These are phyloP conservation scores for Cinclus mexicanus DNA, from an alignment of 2,113 vertebrate species.

Conservation along the genomic window DNA sequence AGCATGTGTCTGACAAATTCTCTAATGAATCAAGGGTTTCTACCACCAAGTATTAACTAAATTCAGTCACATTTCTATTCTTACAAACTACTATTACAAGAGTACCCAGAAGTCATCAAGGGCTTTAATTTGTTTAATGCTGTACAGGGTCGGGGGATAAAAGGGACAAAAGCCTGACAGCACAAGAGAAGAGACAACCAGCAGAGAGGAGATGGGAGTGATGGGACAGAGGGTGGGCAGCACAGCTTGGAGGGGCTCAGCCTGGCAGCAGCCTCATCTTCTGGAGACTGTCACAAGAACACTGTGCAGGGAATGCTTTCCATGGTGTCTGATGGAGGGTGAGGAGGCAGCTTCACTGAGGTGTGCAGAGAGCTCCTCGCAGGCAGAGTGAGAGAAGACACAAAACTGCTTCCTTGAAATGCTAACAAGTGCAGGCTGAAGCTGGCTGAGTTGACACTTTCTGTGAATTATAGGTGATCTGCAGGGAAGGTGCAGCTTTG, in stretches of 20 bases:
- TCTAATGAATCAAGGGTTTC: not conserved
- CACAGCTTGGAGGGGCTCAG: not conserved
- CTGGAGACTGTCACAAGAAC: not conserved
- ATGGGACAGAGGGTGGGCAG: not conserved
- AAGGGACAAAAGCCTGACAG: not conserved
- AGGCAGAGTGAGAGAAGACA: not conserved
- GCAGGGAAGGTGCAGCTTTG: conserved; percentile 16
- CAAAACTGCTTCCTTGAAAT: conserved; percentile 21
- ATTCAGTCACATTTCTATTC: not conserved
- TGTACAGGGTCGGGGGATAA: not conserved
- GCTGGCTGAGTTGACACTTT: conserved; percentile 6
- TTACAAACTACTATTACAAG: not conserved
- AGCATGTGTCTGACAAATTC: not conserved
- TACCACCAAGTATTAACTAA: not conserved
- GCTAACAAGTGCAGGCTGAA: not conserved
- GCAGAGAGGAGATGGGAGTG: not conserved
- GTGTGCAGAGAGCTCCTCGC: not conserved
- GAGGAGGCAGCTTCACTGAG: not conserved
- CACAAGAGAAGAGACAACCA: not conserved
- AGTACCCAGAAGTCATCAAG: not conserved
- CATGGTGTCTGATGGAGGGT: not conserved
- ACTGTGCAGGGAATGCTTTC: not conserved
- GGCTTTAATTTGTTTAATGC: not conserved
- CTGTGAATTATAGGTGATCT: conserved; percentile 39
- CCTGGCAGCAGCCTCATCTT: not conserved